Conservation (phyloP, 23 tunicate species). For the Styela clava region DNA sequence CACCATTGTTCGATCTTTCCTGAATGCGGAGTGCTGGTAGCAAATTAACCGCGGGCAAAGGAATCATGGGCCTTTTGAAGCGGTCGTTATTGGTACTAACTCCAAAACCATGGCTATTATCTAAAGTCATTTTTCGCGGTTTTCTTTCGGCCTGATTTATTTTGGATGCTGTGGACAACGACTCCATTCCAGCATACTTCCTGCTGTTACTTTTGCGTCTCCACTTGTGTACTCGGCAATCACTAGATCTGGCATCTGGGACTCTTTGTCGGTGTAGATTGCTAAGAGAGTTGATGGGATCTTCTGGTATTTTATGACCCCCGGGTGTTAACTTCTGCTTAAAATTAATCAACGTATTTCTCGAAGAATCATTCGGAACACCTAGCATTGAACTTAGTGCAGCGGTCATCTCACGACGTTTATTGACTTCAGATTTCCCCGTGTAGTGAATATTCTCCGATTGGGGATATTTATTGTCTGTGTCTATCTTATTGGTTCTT, state of each 20-base stretch:
- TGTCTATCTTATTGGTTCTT: neutral
- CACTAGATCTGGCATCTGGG: conserved; percentile 50
- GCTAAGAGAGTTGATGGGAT: neutral
- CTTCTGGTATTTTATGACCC: neutral
- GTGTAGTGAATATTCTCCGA: neutral
- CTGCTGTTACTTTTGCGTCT: conserved; percentile 48
- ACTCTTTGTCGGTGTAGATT: conserved; percentile 3
- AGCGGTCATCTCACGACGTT: conserved; percentile 7
- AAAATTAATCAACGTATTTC: neutral
- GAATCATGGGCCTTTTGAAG: neutral
- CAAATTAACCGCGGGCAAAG: conserved; percentile 17
- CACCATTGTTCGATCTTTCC: neutral
- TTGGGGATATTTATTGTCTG: neutral
- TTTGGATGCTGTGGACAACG: neutral
- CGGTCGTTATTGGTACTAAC: neutral
- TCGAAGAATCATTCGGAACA: neutral
- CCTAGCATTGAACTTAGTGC: neutral
- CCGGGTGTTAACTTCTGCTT: neutral
- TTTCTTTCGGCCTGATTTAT: neutral
- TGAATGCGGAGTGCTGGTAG: conserved; percentile 15
- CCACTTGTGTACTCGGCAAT: conserved; percentile 72
- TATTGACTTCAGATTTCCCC: neutral
- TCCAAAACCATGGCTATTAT: neutral
- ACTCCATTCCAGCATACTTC: conserved; percentile 5
- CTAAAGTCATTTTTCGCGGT: neutral